Percentiles rank a stretch among this genome's conserved stretches.
These are phyloP conservation scores for Myiothlypis chrysogaster DNA, from an alignment of 2,797 vertebrate genomes.

Conservation along the genomic window DNA sequence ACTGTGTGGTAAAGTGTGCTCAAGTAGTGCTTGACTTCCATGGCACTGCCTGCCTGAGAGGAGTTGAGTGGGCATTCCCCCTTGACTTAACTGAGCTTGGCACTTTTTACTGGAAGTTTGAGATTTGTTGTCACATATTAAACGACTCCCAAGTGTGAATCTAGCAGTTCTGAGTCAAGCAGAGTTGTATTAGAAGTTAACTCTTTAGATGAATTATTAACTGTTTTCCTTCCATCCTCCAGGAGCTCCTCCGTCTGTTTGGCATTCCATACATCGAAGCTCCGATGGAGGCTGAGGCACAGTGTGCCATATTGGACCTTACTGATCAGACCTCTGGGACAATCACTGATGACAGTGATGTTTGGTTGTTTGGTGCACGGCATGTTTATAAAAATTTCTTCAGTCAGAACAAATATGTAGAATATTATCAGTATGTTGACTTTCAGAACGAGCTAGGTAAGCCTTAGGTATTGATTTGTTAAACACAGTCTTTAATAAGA, in stretches of 20 bases:
- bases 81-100: background rate
- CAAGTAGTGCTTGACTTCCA: background rate
- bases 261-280: constrained; percentile 92
- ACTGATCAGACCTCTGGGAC: constrained; percentile 93
- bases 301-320: constrained; percentile 89
- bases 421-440: constrained; percentile 90
- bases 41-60: background rate
- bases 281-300: constrained; percentile 95
- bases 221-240: background rate
- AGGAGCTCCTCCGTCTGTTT: constrained; percentile 93
- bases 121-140: background rate
- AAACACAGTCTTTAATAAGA: background rate
- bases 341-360: constrained; percentile 96
- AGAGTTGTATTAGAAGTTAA: background rate
- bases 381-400: constrained; percentile 99
- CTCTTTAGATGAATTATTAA: background rate
- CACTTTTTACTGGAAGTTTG: rapidly evolving
- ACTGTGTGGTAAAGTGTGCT: background rate
- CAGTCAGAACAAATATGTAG: constrained; percentile 89
- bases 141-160: background rate
- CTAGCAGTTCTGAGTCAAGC: background rate
- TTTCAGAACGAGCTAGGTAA: constrained; percentile 92
- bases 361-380: constrained; percentile 95
- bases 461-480: background rate
- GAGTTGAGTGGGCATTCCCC: background rate